Evolutionary conservation across 92 coral and sea anemone genomes (phyloP).

Genomic region (Paragorgia papillata): DNA sequence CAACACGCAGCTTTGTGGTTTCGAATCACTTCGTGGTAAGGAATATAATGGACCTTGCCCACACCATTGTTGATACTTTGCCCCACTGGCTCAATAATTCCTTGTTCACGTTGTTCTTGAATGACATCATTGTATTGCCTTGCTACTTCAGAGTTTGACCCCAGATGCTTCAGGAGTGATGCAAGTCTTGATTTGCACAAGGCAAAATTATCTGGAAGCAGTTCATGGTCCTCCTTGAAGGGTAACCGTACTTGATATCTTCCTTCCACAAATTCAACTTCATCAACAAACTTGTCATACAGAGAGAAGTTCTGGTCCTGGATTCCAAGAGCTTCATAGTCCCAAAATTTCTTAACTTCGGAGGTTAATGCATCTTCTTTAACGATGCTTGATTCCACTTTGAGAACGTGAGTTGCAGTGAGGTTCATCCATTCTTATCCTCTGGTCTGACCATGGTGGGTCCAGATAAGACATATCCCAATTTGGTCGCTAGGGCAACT

Average conservation of each 20-base stretch:
- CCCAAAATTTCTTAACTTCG: slow-evolving; percentile 50
- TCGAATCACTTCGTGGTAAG: slow-evolving; percentile 22
- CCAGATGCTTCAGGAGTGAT: not conserved
- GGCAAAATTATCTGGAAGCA: slow-evolving; percentile 58
- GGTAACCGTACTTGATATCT: slow-evolving; percentile 48
- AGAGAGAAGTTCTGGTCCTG: slow-evolving; percentile 19
- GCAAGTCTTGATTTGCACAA: slow-evolving; percentile 1
- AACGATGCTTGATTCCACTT: not conserved
- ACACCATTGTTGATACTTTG: not conserved
- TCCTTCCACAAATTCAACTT: slow-evolving; percentile 39
- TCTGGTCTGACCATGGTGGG: slow-evolving; percentile 2
- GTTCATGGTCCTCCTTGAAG: slow-evolving; percentile 8
- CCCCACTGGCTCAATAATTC: slow-evolving; percentile 46
- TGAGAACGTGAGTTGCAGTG: slow-evolving; percentile 44
- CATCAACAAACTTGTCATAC: slow-evolving; percentile 47
- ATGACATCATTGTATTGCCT: slow-evolving; percentile 42
- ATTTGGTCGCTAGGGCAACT: slow-evolving; percentile 45
- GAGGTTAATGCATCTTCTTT: not conserved
- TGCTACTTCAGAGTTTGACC: slow-evolving; percentile 32
- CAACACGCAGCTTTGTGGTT: slow-evolving; percentile 27
- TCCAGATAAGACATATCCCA: slow-evolving; percentile 53
- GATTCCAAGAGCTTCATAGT: slow-evolving; percentile 51
- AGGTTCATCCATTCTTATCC: slow-evolving; percentile 17
- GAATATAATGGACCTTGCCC: slow-evolving; percentile 24
- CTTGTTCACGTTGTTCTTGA: slow-evolving; percentile 39